These are phyloP conservation scores for Ametastegia equiseti DNA, from an alignment of 2,888 invertebrate genomes.

Conservation along the genomic window DNA sequence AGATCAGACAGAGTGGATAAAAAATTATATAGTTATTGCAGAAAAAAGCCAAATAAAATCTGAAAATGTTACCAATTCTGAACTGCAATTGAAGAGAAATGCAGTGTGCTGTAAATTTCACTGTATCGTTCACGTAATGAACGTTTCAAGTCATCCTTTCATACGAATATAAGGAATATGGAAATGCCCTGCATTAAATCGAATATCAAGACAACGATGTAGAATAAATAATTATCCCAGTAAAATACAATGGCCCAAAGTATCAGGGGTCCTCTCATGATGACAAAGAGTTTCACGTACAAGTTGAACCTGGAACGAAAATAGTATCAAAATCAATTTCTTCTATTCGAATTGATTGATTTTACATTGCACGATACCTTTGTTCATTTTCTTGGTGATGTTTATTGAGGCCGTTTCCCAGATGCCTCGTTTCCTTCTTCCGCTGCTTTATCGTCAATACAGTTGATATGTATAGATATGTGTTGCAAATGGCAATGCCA, in stretches of 20 bases:
- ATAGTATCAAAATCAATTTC: not conserved
- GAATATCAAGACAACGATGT: not conserved
- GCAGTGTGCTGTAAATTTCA: constrained; percentile 60
- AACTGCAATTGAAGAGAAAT: not conserved
- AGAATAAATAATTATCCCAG: not conserved
- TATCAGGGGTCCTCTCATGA: constrained; percentile 1
- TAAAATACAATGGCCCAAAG: not conserved
- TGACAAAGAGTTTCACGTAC: not conserved
- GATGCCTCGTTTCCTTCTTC: not conserved
- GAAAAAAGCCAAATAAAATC: no score
- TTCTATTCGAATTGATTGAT: not conserved
- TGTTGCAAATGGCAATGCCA: not conserved
- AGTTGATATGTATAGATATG: not conserved
- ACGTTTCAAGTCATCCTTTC: not conserved
- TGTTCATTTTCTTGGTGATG: constrained; percentile 1
- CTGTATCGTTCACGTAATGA: not conserved
- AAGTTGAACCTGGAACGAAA: constrained; percentile 6
- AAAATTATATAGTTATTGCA: no score
- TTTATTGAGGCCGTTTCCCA: not conserved
- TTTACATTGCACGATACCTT: not conserved
- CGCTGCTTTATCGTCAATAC: not conserved
- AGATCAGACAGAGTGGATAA: no score
- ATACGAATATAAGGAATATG: constrained; percentile 8
- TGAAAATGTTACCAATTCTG: no score
- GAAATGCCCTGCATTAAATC: not conserved